Evolutionary conservation across 2,888 invertebrate genomes (phyloP).

Genomic region (Ectemnius lituratus): DNA sequence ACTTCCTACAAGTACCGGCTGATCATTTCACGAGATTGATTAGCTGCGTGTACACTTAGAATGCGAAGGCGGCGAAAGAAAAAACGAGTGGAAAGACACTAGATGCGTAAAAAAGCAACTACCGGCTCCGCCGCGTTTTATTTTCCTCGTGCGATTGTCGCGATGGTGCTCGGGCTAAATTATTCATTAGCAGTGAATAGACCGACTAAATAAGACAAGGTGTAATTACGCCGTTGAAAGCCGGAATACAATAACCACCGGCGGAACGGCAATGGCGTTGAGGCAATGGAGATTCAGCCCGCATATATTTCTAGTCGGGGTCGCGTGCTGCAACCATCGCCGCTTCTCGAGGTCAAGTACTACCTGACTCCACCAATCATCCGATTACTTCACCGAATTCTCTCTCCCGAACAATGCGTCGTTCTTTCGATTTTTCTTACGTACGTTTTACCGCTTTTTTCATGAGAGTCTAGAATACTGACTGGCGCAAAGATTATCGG

Average conservation of each 20-base stretch:
- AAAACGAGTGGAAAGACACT: too few relatives aligned
- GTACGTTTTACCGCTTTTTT: too few relatives aligned
- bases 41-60: background rate
- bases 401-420: too few relatives aligned
- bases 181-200: background rate
- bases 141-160: background rate
- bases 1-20: background rate
- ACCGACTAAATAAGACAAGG: background rate
- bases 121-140: background rate
- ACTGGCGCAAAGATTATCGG: too few relatives aligned
- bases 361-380: conserved; percentile 2
- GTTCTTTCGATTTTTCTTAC: too few relatives aligned
- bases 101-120: too few relatives aligned
- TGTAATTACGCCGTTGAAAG: conserved; percentile 22
- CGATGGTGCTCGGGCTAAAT: background rate
- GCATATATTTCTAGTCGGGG: conserved; percentile 32
- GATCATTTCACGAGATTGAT: too few relatives aligned
- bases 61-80: too few relatives aligned
- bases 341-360: conserved; percentile 45
- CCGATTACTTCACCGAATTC: background rate
- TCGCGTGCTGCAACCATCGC: conserved; percentile 37
- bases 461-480: too few relatives aligned
- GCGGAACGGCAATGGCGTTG: conserved; percentile 20
- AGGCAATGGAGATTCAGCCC: conserved; percentile 62
- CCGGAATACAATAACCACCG: conserved; percentile 22